A percentile compares a stretch with the other conserved stretches of the same genome.
Evolutionary conservation across 2,113 vertebrate species (phyloP).

Genomic region (Nothocercus nigrocapillus): DNA sequence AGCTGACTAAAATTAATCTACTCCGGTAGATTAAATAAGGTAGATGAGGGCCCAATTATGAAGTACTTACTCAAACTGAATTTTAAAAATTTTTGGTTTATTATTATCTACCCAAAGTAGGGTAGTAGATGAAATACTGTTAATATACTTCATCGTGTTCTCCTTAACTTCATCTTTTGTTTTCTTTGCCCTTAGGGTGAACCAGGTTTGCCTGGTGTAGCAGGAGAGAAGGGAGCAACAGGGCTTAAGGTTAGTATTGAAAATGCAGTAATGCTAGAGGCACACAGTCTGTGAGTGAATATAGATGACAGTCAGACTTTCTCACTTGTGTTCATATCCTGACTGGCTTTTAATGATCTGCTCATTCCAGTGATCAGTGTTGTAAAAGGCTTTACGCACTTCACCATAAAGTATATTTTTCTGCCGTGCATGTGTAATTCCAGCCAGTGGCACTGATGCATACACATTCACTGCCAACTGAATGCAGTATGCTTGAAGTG

Average conservation of each 20-base stretch:
- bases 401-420: slow-evolving; percentile 23
- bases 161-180: neutral
- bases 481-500: slow-evolving; percentile 8
- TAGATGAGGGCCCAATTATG: neutral
- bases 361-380: neutral
- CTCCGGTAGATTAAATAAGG: neutral
- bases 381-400: slow-evolving; percentile 5
- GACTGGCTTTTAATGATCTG: neutral
- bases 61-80: neutral
- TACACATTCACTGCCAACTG: neutral
- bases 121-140: neutral
- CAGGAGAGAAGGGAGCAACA: slow-evolving; percentile 86
- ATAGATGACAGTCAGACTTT: neutral
- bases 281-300: neutral
- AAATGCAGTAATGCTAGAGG: slow-evolving; percentile 9
- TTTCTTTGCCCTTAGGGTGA: slow-evolving; percentile 84
- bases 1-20: neutral
- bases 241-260: slow-evolving; percentile 88
- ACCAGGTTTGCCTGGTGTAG: slow-evolving; percentile 82
- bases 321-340: neutral
- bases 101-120: neutral
- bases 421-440: neutral
- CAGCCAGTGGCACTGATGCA: neutral
- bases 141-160: neutral
- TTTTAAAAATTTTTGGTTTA: neutral